phyloP scores from a whole-genome alignment of 2,113 vertebrate species.

The Monopterus albus region DNA sequence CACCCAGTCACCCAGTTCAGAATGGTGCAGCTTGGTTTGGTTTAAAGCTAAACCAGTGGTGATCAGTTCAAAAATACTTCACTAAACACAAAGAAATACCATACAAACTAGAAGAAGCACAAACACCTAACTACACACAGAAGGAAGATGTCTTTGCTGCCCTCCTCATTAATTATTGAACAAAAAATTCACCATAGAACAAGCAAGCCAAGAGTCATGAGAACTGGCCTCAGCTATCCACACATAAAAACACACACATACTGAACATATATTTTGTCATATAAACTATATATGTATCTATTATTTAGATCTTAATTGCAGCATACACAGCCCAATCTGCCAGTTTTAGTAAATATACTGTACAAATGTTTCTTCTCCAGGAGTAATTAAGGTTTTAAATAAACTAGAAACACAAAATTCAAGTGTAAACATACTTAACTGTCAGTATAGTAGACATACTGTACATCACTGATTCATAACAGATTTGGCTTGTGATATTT shows the following conservation, averaged over 20 bases:
- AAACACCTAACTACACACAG: conserved; percentile 19
- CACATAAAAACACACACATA: background rate
- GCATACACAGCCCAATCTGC: too few species aligned
- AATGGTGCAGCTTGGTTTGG: background rate
- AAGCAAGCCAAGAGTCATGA: conserved; percentile 27
- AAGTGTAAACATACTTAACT: too few species aligned
- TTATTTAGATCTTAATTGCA: too few species aligned
- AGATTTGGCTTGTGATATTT: background rate
- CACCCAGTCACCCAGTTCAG: background rate
- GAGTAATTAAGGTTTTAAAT: too few species aligned
- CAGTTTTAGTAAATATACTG: too few species aligned
- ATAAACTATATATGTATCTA: too few species aligned
- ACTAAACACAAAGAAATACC: conserved; percentile 32
- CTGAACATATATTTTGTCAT: too few species aligned
- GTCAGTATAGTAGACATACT: too few species aligned
- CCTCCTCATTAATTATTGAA: conserved; percentile 58
- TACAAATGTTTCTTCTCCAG: too few species aligned
- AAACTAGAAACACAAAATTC: too few species aligned
- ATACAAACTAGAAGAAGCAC: conserved; percentile 10
- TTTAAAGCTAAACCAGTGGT: background rate
- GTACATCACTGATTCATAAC: background rate
- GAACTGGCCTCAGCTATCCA: conserved; percentile 14
- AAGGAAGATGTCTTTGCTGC: conserved; percentile 31
- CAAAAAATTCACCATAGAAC: conserved; percentile 38
- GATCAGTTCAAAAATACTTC: too few species aligned